phyloP scores from a whole-genome alignment of 2,113 vertebrate genomes.

The Suricata suricatta region DNA sequence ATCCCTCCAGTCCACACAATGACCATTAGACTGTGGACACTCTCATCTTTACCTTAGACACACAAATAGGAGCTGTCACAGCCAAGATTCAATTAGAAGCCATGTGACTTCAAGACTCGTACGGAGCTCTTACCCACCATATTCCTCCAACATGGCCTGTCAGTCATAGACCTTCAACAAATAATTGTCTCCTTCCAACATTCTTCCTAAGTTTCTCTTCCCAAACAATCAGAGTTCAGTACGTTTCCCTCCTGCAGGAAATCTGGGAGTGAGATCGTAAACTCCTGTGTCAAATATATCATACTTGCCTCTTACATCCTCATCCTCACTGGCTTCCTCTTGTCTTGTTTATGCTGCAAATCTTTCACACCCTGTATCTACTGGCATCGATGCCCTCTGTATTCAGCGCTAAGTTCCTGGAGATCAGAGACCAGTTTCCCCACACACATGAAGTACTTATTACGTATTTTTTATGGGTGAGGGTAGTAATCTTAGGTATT shows the following conservation, averaged over 20 bases:
- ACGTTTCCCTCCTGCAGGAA: not conserved
- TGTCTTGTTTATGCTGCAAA: not conserved
- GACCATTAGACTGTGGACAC: no score
- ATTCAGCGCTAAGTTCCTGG: not conserved
- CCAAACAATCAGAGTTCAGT: not conserved
- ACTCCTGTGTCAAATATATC: not conserved
- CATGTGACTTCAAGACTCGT: not conserved
- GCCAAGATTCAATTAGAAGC: not conserved
- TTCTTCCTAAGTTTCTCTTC: constrained; percentile 18
- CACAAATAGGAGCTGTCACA: not conserved
- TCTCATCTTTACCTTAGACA: not conserved
- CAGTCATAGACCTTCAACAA: not conserved
- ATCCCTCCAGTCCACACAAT: not conserved
- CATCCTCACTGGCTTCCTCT: not conserved
- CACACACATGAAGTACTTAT: not conserved
- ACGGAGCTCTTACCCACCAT: not conserved
- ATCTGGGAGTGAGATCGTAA: not conserved
- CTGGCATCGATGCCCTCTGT: not conserved
- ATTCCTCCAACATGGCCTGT: not conserved
- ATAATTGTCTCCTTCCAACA: not conserved
- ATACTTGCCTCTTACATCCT: not conserved
- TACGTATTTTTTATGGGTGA: not conserved
- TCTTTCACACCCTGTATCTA: not conserved
- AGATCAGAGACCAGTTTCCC: not conserved
- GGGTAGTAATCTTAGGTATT: not conserved